These are phyloP conservation scores for Heliconius melpomene DNA, from an alignment of 1,140 invertebrate genomes.

Conservation along the genomic window DNA sequence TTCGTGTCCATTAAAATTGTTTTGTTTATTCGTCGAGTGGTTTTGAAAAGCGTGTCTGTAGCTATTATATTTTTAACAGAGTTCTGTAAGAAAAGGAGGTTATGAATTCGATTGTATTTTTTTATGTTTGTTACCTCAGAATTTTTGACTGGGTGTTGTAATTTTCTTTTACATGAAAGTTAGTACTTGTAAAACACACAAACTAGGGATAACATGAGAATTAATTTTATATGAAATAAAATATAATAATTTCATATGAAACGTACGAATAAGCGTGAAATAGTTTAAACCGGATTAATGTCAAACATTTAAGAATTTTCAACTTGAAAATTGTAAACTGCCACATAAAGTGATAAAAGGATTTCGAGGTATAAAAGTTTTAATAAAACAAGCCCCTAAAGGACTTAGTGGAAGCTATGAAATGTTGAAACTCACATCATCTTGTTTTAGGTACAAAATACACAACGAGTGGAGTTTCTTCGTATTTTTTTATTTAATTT, in stretches of 20 bases:
- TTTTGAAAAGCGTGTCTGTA: neutral
- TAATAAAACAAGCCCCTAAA: neutral
- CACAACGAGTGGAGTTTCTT: slow-evolving; percentile 2
- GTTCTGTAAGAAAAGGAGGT: too few relatives aligned
- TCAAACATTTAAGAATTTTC: neutral
- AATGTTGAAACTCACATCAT: slow-evolving; percentile 11
- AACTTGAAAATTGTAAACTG: neutral
- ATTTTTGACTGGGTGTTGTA: too few relatives aligned
- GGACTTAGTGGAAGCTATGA: slow-evolving; percentile 10
- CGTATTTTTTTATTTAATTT: too few relatives aligned
- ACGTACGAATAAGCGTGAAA: neutral
- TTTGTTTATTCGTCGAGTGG: neutral
- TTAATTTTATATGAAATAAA: neutral
- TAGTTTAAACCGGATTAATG: neutral
- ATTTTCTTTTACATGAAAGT: too few relatives aligned
- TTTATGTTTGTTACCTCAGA: too few relatives aligned
- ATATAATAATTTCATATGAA: neutral
- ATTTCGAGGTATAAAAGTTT: slow-evolving; percentile 13
- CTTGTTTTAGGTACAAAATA: neutral
- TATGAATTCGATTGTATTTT: too few relatives aligned
- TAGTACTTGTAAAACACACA: too few relatives aligned
- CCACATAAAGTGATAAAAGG: slow-evolving; percentile 4
- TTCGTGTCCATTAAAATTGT: slow-evolving; percentile 15
- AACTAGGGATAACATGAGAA: neutral
- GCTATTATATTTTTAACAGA: too few relatives aligned